Percentiles rank a stretch among this genome's conserved stretches.
Evolutionary conservation across 2,888 invertebrate species (phyloP).

Genomic region (Zeuzera pyrina): DNA sequence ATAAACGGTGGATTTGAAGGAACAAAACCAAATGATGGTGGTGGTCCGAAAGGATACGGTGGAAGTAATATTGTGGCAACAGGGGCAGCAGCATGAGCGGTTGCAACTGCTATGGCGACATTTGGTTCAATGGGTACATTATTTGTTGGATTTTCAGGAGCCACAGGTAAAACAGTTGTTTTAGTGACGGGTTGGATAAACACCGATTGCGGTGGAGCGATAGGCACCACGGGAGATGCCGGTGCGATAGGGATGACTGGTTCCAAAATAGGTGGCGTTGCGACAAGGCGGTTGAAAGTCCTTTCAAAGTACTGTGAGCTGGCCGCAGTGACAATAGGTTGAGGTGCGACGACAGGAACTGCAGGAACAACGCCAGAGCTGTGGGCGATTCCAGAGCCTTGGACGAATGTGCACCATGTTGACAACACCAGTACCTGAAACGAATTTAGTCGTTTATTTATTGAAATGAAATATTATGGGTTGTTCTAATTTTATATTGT

Average conservation of each 20-base stretch:
- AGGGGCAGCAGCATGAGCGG: slow-evolving; percentile 57
- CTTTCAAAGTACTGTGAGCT: slow-evolving; percentile 80
- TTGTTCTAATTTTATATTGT: background rate
- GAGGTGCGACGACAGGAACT: slow-evolving; percentile 21
- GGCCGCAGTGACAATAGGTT: slow-evolving; percentile 75
- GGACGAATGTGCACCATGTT: slow-evolving; percentile 32
- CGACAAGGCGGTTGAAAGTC: slow-evolving; percentile 71
- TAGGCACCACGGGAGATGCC: slow-evolving; percentile 22
- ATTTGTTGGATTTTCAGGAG: slow-evolving; percentile 20
- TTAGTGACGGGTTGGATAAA: slow-evolving; percentile 18
- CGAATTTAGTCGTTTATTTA: slow-evolving; percentile 1
- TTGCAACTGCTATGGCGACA: slow-evolving; percentile 56
- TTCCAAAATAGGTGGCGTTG: slow-evolving; percentile 32
- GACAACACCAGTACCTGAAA: slow-evolving; percentile 39
- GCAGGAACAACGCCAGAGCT: background rate
- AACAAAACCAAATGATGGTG: slow-evolving; percentile 42
- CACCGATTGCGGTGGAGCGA: slow-evolving; percentile 21
- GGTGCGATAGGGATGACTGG: slow-evolving; percentile 23
- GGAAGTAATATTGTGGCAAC: slow-evolving; percentile 58
- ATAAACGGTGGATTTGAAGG: slow-evolving; percentile 33
- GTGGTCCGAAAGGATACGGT: slow-evolving; percentile 57
- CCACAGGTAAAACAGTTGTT: slow-evolving; percentile 4
- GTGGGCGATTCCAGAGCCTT: slow-evolving; percentile 33
- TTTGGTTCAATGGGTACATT: slow-evolving; percentile 39
- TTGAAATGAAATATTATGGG: background rate